Evolutionary conservation across 2,888 invertebrate species (phyloP), one percentile per base, ranked within the genome.

Genomic region (Gisinianus flammeolus): DNA sequence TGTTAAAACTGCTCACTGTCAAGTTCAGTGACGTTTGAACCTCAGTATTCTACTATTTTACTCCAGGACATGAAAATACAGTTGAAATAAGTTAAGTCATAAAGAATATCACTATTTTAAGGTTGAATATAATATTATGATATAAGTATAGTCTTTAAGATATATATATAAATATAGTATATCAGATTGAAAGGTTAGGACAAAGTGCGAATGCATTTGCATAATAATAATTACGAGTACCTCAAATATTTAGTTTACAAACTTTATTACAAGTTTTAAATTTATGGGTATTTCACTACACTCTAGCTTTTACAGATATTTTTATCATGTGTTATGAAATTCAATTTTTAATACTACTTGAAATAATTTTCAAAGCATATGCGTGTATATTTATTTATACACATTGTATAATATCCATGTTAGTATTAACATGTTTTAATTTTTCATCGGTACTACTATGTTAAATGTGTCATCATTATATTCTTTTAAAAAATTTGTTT

Each of bases 31-130:
- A 74, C 64, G 66, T 72, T 44, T 58, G 73, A 74, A 74, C 58
- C 73, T 74, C 73, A 74, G 73, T 74, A 74, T 74, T 74, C 73
- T 74, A 62, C 73, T 74, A 62, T 64, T 58, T 58, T 58, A 58
- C 58, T 58, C 52, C 56, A 72, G 58, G 56, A 74, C 58, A 71
- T 71, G 31, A 44, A 52, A 19, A 71, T 31, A 56, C 26, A 52
- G 28, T 54, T 30, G 28, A 56, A 71, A 30, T 71, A 71, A 30
- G 24, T 58, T 58, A 58, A 58, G 58, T 58, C 58, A 58, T 58
- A 22, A 22, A 58, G 6, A 44, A 44, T 44, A 44, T 44, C 44
- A 44, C 6, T 58, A 56, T 56, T 56, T 56, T n/a, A 58, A 58
- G 58, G 24, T n/a, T 58, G 22, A 10, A 58, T 58, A 54, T 26